A percentile compares a stretch with the other conserved stretches of the same genome.
Evolutionary conservation across 2,888 invertebrate genomes (phyloP).

Genomic region (Trypoxylon attenuatum): DNA sequence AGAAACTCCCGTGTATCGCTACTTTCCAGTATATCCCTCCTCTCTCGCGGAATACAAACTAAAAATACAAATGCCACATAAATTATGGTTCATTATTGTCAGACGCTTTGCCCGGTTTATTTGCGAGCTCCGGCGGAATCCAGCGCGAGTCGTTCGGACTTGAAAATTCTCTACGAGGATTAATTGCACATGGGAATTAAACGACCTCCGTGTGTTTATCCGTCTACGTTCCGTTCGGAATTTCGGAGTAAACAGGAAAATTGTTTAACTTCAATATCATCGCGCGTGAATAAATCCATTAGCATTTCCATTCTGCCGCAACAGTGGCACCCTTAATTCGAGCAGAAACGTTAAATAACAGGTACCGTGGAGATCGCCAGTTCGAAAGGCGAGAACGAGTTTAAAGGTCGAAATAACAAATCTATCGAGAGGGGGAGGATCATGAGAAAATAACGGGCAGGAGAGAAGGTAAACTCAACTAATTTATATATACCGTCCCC

Average conservation of each 20-base stretch:
- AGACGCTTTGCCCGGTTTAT: too few relatives aligned
- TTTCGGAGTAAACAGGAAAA: slow-evolving; percentile 1
- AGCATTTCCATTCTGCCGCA: too few relatives aligned
- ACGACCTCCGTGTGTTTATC: background rate
- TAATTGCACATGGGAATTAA: background rate
- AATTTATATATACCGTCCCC: slow-evolving; percentile 49
- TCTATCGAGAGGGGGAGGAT: slow-evolving; percentile 35
- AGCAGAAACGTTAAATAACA: too few relatives aligned
- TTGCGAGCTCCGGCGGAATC: too few relatives aligned
- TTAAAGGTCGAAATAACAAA: slow-evolving; percentile 23
- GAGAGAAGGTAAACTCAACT: slow-evolving; percentile 33
- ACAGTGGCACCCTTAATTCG: too few relatives aligned
- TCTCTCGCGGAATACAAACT: too few relatives aligned
- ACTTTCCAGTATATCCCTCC: too few relatives aligned
- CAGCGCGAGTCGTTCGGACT: slow-evolving; percentile 1
- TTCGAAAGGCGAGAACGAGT: slow-evolving; percentile 2
- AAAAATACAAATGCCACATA: too few relatives aligned
- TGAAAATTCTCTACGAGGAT: slow-evolving; percentile 3
- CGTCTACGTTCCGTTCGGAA: background rate
- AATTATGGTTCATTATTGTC: too few relatives aligned
- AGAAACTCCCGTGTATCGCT: too few relatives aligned
- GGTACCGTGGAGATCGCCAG: too few relatives aligned
- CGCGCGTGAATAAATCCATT: background rate
- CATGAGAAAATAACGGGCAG: slow-evolving; percentile 32
- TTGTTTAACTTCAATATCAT: background rate